A percentile compares a stretch with the other conserved stretches of the same genome.
Conservation (phyloP, 2,888 invertebrate genomes). For the Ichneumoninae sp. region DNA sequence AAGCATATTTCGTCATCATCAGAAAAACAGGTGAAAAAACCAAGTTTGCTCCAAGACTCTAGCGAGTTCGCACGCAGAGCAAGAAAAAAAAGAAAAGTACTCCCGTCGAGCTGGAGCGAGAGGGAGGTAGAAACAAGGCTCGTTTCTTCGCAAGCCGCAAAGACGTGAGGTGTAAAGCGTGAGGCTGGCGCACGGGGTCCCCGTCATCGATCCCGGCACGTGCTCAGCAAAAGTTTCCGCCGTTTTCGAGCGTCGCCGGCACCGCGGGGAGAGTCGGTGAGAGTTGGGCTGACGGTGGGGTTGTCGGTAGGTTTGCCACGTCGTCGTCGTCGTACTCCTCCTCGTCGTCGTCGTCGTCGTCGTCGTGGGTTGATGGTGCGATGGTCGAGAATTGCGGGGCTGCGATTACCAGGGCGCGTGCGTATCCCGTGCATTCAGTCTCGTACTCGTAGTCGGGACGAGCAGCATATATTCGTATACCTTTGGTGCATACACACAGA, state of each 20-base stretch:
- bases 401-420: conserved; percentile 63
- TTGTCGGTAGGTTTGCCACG: conserved; percentile 15
- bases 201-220: conserved; percentile 68
- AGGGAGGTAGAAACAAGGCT: conserved; percentile 41
- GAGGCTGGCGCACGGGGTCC: conserved; percentile 51
- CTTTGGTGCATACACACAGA: conserved; percentile 49
- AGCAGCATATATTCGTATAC: conserved; percentile 4
- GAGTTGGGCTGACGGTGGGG: conserved; percentile 34
- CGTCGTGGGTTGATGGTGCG: conserved; percentile 46
- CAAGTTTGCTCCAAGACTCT: neutral
- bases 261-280: conserved; percentile 53
- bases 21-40: neutral
- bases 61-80: neutral
- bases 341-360: conserved; percentile 38
- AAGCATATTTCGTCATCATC: too few relatives aligned
- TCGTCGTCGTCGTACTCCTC: too few relatives aligned
- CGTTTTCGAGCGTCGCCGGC: conserved; percentile 65
- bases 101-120: neutral
- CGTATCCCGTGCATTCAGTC: conserved; percentile 61
- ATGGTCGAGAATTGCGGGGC: conserved; percentile 57
- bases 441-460: conserved; percentile 49
- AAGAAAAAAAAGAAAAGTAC: neutral
- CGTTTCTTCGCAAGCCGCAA: conserved; percentile 50
- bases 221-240: conserved; percentile 67
- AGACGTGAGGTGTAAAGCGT: conserved; percentile 24